Evolutionary conservation across 1,140 invertebrate species (phyloP).

Genomic region (Whitmania pigra): DNA sequence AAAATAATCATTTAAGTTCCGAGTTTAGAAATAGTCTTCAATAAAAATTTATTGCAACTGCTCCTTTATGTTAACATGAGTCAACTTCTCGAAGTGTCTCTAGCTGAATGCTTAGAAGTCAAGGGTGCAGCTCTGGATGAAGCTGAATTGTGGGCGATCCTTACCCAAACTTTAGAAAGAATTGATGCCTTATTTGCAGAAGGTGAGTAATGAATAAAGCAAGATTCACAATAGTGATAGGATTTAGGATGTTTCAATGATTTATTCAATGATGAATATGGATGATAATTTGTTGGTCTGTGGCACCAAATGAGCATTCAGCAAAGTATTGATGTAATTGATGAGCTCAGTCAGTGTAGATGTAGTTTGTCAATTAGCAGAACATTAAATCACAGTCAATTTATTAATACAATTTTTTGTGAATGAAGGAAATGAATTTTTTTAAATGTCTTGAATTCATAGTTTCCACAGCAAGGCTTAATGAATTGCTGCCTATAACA

Average conservation of each 20-base stretch:
- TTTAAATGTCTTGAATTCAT: not conserved
- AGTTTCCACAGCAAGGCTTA: not conserved
- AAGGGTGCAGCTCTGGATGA: not conserved
- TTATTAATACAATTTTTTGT: not conserved
- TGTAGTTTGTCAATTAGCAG: no score
- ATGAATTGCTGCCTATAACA: constrained; percentile 1
- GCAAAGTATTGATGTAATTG: no score
- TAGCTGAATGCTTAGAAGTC: constrained; percentile 10
- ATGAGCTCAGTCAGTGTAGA: no score
- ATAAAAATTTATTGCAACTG: no score
- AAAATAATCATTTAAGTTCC: no score
- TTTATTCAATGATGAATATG: no score
- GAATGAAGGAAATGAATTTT: not conserved
- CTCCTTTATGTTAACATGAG: not conserved
- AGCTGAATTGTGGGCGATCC: constrained; percentile 1
- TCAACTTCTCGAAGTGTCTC: not conserved
- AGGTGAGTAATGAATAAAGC: not conserved
- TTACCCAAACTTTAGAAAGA: not conserved
- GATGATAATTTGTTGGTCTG: no score
- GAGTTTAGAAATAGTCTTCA: no score
- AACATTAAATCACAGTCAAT: no score
- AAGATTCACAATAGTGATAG: no score
- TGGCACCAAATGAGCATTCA: no score
- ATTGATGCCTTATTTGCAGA: not conserved
- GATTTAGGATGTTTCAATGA: no score